These are phyloP conservation scores for Polylopha cassiicola DNA, from an alignment of 2,888 invertebrate genomes.

Conservation along the genomic window DNA sequence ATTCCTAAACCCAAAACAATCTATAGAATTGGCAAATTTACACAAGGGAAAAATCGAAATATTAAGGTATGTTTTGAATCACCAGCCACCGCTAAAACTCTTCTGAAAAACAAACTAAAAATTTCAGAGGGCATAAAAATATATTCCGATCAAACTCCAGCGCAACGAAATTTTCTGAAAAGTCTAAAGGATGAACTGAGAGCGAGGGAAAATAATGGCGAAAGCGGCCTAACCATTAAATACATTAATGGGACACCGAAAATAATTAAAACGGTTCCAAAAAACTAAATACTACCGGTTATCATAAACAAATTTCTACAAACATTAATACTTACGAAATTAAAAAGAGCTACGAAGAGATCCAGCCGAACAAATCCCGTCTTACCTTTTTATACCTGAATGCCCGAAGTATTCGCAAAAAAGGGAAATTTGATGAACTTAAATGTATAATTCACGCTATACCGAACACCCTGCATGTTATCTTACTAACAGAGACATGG, in stretches of 20 bases:
- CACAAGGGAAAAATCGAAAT: neutral
- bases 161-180: neutral
- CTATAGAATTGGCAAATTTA: neutral
- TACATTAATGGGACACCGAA: constrained; percentile 1
- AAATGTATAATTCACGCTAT: too few relatives aligned
- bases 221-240: neutral
- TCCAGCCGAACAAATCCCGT: constrained; percentile 14
- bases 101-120: too few relatives aligned
- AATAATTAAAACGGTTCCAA: neutral
- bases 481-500: too few relatives aligned
- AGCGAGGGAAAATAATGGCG: neutral
- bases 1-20: neutral
- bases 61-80: too few relatives aligned
- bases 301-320: too few relatives aligned
- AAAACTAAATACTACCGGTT: neutral
- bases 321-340: constrained; percentile 16
- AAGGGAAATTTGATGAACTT: too few relatives aligned
- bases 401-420: constrained; percentile 26
- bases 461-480: too few relatives aligned
- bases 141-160: constrained; percentile 1
- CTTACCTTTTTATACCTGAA: constrained; percentile 26
- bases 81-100: too few relatives aligned
- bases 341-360: neutral
- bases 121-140: too few relatives aligned
- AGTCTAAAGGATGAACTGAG: neutral